Percentiles rank a stretch among this genome's conserved stretches.
phyloP scores from a whole-genome alignment of 2,113 vertebrate species.

The Machaerirhynchus nigripectus region DNA sequence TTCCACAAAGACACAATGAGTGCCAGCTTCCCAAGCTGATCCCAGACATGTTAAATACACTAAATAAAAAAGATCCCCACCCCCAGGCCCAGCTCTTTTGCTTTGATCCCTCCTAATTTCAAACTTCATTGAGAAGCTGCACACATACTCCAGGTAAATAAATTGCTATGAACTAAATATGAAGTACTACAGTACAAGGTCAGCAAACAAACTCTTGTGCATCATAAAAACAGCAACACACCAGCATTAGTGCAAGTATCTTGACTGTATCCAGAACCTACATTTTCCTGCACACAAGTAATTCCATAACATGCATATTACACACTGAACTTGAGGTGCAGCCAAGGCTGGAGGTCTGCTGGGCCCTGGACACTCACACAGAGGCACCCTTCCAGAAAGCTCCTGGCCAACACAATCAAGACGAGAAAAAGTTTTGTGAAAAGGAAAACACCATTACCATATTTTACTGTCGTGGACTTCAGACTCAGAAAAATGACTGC shows the following conservation, averaged over 20 bases:
- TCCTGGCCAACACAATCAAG: slow-evolving; percentile 37
- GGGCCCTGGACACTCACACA: neutral
- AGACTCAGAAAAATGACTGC: neutral
- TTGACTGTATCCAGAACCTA: slow-evolving; percentile 2
- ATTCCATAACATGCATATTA: slow-evolving; percentile 29
- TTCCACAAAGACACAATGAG: neutral
- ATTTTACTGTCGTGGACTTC: neutral
- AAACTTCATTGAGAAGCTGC: neutral
- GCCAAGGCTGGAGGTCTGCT: slow-evolving; percentile 53
- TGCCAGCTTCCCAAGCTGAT: neutral
- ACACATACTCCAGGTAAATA: neutral
- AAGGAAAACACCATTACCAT: neutral
- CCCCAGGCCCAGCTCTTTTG: neutral
- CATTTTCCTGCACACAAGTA: slow-evolving; percentile 23
- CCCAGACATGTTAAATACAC: neutral
- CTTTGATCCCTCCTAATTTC: neutral
- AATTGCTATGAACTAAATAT: neutral
- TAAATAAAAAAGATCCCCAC: neutral
- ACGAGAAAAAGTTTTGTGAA: neutral
- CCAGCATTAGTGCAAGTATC: neutral
- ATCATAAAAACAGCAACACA: neutral
- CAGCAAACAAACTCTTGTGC: neutral
- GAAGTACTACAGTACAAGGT: neutral
- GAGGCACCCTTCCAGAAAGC: slow-evolving; percentile 1
- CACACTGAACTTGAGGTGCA: slow-evolving; percentile 42